phyloP scores from a whole-genome alignment of 2,888 invertebrate species.

The Pterostichus madidus region DNA sequence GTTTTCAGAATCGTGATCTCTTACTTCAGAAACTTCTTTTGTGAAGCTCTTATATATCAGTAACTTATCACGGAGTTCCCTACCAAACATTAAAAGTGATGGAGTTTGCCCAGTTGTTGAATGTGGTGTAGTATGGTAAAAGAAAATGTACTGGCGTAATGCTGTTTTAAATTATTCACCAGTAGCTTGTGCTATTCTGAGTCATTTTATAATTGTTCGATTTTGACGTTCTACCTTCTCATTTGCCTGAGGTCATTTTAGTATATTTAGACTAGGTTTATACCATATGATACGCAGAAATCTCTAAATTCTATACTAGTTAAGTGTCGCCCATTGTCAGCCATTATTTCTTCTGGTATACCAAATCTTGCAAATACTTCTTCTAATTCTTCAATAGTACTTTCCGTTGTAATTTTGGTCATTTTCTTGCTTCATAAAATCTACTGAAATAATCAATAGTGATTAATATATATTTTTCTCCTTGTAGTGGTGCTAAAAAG shows the following conservation, averaged over 20 bases:
- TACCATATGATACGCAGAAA: not conserved
- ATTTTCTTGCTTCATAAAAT: conserved; percentile 63
- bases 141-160: no score
- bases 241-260: conserved; percentile 25
- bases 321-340: conserved; percentile 19
- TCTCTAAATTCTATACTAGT: not conserved
- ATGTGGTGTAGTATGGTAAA: no score
- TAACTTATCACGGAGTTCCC: conserved; percentile 1
- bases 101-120: not conserved
- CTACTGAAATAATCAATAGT: conserved; percentile 69
- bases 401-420: conserved; percentile 39
- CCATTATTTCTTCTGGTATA: conserved; percentile 4
- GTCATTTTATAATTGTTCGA: not conserved
- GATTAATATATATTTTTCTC: conserved; percentile 67
- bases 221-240: not conserved
- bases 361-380: conserved; percentile 48
- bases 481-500: conserved; percentile 68
- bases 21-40: no score
- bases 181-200: conserved; percentile 7
- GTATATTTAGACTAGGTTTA: not conserved
- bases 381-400: conserved; percentile 20
- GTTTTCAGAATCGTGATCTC: no score
- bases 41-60: no score
- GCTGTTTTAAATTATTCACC: no score
- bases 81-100: not conserved